phyloP scores from a whole-genome alignment of 2,797 vertebrate genomes.

The Hapalemur alaotrensis region DNA sequence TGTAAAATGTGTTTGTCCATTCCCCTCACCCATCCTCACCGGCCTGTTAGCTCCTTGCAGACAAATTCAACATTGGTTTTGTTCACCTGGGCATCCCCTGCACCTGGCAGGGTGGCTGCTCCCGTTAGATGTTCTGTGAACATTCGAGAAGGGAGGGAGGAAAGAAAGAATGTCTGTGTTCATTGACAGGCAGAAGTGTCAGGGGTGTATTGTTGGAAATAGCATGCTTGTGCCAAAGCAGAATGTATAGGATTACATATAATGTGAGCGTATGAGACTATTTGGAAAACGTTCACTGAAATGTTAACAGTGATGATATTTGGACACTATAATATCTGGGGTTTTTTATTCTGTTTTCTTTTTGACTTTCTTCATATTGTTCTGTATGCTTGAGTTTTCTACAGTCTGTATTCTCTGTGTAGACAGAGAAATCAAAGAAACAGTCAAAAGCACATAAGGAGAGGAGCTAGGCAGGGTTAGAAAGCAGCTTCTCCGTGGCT shows the following conservation, averaged over 20 bases:
- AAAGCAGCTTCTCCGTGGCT: not conserved
- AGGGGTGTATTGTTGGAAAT: not conserved
- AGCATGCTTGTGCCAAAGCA: not conserved
- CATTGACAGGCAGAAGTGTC: not conserved
- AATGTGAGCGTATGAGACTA: not conserved
- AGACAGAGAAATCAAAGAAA: not conserved
- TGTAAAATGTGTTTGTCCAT: not conserved
- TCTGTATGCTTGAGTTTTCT: not conserved
- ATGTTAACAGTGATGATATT: not conserved
- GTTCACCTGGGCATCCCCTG: fast-evolving
- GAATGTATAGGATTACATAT: fast-evolving
- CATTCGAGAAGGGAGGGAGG: not conserved
- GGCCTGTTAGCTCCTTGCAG: not conserved
- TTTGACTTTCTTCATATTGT: not conserved
- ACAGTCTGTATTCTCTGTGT: not conserved
- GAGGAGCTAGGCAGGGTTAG: not conserved
- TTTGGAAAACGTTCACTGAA: not conserved
- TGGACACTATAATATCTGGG: not conserved
- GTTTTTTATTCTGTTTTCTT: not conserved
- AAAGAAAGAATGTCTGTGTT: not conserved
- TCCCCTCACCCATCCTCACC: fast-evolving
- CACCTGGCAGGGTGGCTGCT: not conserved
- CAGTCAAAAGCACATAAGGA: not conserved
- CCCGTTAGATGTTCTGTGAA: not conserved
- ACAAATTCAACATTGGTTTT: not conserved